Conservation (phyloP, 2,888 invertebrate species). For the Tenodera sinensis region DNA sequence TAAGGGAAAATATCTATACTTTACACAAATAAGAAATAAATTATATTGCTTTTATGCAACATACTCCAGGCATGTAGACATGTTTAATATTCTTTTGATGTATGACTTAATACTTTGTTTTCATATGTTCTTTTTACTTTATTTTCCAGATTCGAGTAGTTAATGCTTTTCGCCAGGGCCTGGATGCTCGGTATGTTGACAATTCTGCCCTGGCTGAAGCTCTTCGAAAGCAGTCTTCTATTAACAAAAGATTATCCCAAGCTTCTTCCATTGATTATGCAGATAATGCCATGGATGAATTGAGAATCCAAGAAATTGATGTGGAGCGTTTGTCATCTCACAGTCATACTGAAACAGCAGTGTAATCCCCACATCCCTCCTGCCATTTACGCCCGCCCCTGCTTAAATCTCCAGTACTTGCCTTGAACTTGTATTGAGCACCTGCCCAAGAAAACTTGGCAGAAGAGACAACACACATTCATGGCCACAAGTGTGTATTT, state of each 20-base stretch:
- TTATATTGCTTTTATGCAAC: not conserved
- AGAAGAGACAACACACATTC: not conserved
- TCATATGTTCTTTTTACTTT: slow-evolving; percentile 33
- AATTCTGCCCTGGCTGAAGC: slow-evolving; percentile 90
- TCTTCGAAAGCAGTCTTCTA: slow-evolving; percentile 88
- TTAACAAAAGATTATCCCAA: slow-evolving; percentile 88
- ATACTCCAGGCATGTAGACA: not conserved
- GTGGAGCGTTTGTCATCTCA: slow-evolving; percentile 89
- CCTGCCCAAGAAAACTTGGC: not conserved
- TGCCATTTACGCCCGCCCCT: not conserved
- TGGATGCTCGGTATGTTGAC: slow-evolving; percentile 91
- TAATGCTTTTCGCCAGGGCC: slow-evolving; percentile 99
- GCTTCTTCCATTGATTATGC: slow-evolving; percentile 89
- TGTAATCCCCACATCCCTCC: slow-evolving; percentile 52
- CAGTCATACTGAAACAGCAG: slow-evolving; percentile 93
- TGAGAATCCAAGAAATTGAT: slow-evolving; percentile 88
- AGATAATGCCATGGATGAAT: slow-evolving; percentile 81
- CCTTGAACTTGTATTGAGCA: not conserved
- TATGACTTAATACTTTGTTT: slow-evolving; percentile 21
- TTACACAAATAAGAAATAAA: too few species aligned
- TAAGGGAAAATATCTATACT: not conserved
- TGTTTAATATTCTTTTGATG: not conserved
- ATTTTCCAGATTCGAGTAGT: slow-evolving; percentile 97
- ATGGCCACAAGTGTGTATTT: not conserved
- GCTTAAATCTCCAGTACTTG: not conserved